Base-by-base conservation (phyloP, 1,140 invertebrate genomes). In the Brachionus sp. region DNA sequence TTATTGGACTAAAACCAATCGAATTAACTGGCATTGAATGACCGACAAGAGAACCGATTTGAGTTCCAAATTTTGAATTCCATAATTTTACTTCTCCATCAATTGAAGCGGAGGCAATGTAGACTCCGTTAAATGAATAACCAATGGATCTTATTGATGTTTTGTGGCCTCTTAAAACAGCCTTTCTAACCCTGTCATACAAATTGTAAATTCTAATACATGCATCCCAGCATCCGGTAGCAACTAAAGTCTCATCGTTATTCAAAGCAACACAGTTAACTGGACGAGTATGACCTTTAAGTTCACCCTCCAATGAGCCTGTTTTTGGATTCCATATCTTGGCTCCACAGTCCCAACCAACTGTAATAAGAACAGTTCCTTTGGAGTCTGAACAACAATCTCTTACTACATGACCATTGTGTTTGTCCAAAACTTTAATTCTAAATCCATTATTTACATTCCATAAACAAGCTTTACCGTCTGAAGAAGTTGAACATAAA, bases 231-330 rank as follows among this genome's bases (percentile, higher is more conserved):
- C 84, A 82, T 25, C 86, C 87, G 83, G 87, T 88, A 44, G 86
- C 87, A 2, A 88, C 86, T n/a, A 89, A 85, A 84, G 87, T 86
- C 6, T 85, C 86, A 37, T 86, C 85, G n/a, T 88, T 88, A 77
- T 90, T 88, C 83, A 89, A 89, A 62, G 86, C 84, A 25, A 90
- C 86, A 86, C 88, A 88, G 82, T 89, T 90, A 13, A 90, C 85
- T 25, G 89, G 89, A 50, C 87, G 66, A 37, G 42, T 23, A 62
- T 84, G 64, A 25, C 84, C 70, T 9, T 44, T 46, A 16, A 85
- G 70, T 35, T 82, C 82, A 6, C 39, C 33, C 29, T 84, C 84
- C 42, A 42, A n/a, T 66, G 84, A 80, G 9, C 88, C 88, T 82
- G 85, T 86, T 13, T 78, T 70, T n/a, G 85, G 83, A 57, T 86